Conservation (phyloP, 2,797 vertebrate species). For the Artibeus jamaicensis region DNA sequence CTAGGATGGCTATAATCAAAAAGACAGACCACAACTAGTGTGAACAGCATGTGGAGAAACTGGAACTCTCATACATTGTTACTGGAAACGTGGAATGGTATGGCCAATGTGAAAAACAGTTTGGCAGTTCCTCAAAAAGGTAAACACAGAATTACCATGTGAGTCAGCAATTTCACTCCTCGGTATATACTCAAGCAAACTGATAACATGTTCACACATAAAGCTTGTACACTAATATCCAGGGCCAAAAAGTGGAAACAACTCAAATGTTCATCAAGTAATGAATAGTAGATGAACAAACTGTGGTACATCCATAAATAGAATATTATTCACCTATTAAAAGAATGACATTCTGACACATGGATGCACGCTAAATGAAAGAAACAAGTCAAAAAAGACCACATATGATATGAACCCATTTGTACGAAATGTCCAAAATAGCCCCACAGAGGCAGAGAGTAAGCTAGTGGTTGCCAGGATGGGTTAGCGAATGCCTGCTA, state of each 20-base stretch:
- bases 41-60: not conserved
- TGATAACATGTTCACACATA: not conserved
- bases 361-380: not conserved
- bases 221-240: not conserved
- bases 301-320: not conserved
- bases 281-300: not conserved
- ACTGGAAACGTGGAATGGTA: not conserved
- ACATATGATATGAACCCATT: not conserved
- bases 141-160: not conserved
- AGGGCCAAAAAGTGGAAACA: not conserved
- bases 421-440: not conserved
- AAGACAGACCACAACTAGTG: not conserved
- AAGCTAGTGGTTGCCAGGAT: not conserved
- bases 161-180: not conserved
- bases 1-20: not conserved
- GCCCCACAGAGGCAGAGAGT: not conserved
- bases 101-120: not conserved
- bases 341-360: not conserved
- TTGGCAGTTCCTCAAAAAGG: not conserved
- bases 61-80: not conserved
- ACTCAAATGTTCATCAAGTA: not conserved
- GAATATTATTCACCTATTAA: not conserved
- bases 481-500: not conserved
- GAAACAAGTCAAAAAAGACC: not conserved
- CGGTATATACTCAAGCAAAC: not conserved